Conservation (phyloP, 2,888 invertebrate genomes). For the Oscheius sp. region DNA sequence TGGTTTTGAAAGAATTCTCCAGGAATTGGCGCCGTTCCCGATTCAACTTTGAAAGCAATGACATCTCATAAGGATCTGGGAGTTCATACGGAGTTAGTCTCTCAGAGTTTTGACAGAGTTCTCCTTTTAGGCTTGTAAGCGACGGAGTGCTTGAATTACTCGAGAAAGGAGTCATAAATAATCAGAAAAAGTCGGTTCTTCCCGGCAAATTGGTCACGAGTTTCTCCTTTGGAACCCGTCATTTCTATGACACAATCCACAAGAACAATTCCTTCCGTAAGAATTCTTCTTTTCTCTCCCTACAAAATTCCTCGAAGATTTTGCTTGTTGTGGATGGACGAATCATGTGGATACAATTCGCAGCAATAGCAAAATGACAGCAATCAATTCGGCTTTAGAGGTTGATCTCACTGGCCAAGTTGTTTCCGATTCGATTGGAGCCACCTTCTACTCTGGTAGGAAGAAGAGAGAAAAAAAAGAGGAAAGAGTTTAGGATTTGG, state of each 20-base stretch:
- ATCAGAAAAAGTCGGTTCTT: conserved; percentile 78
- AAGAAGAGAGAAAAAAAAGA: neutral
- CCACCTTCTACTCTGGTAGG: conserved; percentile 77
- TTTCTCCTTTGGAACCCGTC: conserved; percentile 86
- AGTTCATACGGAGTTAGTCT: conserved; percentile 96
- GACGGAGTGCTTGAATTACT: conserved; percentile 89
- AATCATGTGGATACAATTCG: conserved; percentile 27
- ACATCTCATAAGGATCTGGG: conserved; percentile 89
- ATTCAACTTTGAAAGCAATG: conserved; percentile 84
- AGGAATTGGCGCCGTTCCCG: conserved; percentile 91
- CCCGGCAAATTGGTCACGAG: conserved; percentile 73
- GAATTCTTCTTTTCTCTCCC: conserved; percentile 14
- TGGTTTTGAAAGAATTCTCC: neutral
- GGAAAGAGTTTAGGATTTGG: conserved; percentile 80
- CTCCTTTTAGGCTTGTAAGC: no score
- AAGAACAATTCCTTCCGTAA: conserved; percentile 82
- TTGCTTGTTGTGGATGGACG: conserved; percentile 49
- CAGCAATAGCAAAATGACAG: conserved; percentile 79
- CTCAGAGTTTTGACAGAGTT: no score
- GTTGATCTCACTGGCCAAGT: conserved; percentile 92
- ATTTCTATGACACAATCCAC: conserved; percentile 89
- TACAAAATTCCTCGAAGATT: conserved; percentile 32
- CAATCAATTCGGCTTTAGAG: conserved; percentile 95
- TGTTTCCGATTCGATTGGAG: conserved; percentile 89
- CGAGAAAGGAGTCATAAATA: conserved; percentile 85